Conservation (phyloP, 2,797 vertebrate species). For the Sebastes minor region DNA sequence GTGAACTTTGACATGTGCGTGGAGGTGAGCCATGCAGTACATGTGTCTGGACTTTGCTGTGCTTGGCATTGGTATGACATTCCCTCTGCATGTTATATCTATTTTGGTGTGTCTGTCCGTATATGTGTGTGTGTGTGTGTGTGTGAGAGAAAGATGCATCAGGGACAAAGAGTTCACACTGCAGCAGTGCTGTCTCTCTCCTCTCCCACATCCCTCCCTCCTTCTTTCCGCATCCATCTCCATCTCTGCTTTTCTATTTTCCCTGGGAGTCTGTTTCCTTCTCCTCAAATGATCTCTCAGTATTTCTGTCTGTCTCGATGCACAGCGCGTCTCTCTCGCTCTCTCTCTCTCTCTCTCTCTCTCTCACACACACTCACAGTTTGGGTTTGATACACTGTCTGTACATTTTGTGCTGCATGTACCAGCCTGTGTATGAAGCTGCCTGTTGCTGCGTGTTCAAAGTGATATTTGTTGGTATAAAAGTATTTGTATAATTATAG, state of each 20-base stretch:
- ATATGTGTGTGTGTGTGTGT: neutral
- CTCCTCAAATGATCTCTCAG: constrained; percentile 49
- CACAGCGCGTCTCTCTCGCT: neutral
- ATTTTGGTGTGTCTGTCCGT: constrained; percentile 32
- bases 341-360: neutral
- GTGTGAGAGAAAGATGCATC: constrained; percentile 33
- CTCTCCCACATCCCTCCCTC: constrained; percentile 30
- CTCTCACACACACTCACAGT: neutral
- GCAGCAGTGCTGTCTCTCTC: constrained; percentile 63
- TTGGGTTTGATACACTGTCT: constrained; percentile 35
- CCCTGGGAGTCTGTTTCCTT: constrained; percentile 18
- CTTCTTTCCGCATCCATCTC: constrained; percentile 19
- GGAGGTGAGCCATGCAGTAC: neutral
- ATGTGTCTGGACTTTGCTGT: constrained; percentile 15
- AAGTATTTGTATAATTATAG: neutral
- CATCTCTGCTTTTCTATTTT: neutral
- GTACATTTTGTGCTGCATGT: constrained; percentile 50
- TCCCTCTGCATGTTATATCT: constrained; percentile 42
- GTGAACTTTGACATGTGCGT: constrained; percentile 6
- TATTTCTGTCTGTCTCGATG: constrained; percentile 37
- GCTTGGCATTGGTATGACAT: constrained; percentile 49
- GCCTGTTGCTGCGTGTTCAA: neutral
- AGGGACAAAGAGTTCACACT: constrained; percentile 73
- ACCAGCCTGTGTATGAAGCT: neutral
- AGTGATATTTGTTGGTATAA: neutral